phyloP scores from a whole-genome alignment of 2,888 invertebrate genomes.

The Lasiommata megera region DNA sequence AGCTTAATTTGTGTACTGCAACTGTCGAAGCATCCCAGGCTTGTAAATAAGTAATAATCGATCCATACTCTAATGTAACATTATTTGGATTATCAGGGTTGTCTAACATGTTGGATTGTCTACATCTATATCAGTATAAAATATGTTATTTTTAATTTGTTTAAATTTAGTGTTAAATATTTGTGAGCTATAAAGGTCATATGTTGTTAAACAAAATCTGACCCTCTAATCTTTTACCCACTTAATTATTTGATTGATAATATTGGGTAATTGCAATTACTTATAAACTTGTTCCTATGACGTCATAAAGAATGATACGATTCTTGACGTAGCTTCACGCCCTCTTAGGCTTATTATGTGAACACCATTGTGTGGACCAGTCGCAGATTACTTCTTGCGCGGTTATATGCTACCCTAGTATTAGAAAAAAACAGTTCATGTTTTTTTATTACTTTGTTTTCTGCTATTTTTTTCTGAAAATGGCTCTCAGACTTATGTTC shows the following conservation, averaged over 20 bases:
- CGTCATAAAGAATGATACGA: constrained; percentile 2
- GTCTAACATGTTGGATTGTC: no score
- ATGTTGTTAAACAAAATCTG: background rate
- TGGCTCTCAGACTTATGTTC: constrained; percentile 7
- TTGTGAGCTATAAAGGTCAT: constrained; percentile 5
- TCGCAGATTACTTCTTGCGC: constrained; percentile 19
- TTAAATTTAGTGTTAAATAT: background rate
- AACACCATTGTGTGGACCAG: constrained; percentile 1
- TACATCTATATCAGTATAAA: no score
- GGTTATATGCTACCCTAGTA: constrained; percentile 12
- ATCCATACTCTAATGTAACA: no score
- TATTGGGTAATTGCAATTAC: background rate
- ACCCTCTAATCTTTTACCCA: constrained; percentile 7
- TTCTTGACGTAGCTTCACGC: constrained; percentile 14
- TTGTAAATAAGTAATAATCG: no score
- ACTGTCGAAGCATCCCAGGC: no score
- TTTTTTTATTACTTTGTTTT: background rate
- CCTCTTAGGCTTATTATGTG: constrained; percentile 2
- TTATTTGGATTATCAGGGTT: no score
- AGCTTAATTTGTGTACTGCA: no score
- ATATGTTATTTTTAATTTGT: background rate
- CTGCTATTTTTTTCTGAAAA: background rate
- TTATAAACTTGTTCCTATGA: background rate
- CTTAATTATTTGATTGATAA: constrained; percentile 2
- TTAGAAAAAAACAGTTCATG: background rate